Percentiles rank a stretch among this genome's conserved stretches.
phyloP scores from a whole-genome alignment of 2,888 invertebrate genomes.

The Alsophila aescularia region DNA sequence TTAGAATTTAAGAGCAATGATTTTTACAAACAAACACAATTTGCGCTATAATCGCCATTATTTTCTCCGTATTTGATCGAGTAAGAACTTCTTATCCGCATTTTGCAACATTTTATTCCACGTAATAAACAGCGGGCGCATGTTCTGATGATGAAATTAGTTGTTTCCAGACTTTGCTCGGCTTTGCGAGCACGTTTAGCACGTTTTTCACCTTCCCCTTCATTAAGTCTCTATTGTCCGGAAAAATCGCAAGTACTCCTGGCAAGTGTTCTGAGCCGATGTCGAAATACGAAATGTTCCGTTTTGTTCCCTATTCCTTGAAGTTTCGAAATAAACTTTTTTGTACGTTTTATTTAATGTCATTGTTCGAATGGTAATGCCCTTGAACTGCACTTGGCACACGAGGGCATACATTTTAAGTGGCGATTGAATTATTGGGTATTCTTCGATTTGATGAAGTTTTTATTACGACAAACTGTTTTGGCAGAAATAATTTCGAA shows the following conservation, averaged over 20 bases:
- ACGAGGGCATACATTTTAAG: constrained; percentile 1
- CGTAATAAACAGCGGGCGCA: neutral
- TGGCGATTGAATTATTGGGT: neutral
- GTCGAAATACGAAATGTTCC: constrained; percentile 5
- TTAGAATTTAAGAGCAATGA: too few species aligned
- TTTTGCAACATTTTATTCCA: too few species aligned
- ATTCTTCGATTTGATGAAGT: neutral
- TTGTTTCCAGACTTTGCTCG: neutral
- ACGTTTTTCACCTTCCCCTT: constrained; percentile 7
- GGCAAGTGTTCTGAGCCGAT: neutral
- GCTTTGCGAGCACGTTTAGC: neutral
- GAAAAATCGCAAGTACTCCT: constrained; percentile 1
- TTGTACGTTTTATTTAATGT: constrained; percentile 1
- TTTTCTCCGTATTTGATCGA: too few species aligned
- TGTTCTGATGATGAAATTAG: neutral
- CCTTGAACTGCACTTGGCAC: constrained; percentile 13
- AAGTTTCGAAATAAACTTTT: neutral
- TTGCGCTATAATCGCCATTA: too few species aligned
- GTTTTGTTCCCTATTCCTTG: neutral
- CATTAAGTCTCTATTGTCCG: constrained; percentile 15
- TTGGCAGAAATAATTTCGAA: neutral
- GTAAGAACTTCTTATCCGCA: too few species aligned
- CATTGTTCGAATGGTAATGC: constrained; percentile 5
- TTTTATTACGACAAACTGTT: neutral
- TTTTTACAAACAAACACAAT: too few species aligned